Evolutionary conservation across 2,888 invertebrate species (phyloP), one percentile per base, ranked within the genome.

Genomic region (Rhagonycha fulva): DNA sequence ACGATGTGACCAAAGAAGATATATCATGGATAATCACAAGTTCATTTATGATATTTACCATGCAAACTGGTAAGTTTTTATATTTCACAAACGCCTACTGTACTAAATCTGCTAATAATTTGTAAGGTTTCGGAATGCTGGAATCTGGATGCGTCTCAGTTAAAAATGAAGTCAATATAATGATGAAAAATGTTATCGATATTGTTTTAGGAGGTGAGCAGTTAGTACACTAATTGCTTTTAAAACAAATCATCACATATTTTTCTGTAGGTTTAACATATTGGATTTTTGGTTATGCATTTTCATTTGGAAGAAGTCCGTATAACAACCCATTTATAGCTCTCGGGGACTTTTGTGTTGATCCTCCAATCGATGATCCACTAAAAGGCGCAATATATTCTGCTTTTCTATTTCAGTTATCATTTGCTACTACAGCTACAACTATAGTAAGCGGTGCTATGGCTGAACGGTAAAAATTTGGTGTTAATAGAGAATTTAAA

Each of bases 151-250:
- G 95, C 82, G 97, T 98, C 0, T 96, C 96, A 0, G 91, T 96
- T 71, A 96, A 97, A 88, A 98, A 98, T 85, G 97, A 98, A 89
- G 96, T 97, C 0, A 98, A 98, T 86, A 97, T 98, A 76, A 98
- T 98, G 98, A 96, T 98, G 94, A 98, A 98, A 87, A 98, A 98
- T 84, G 93, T 97, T 0, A 95, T 96, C 0, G 98, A 98, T 83
- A 96, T 98, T 70, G 95, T 96, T 0, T 90, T 98, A 19, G 98
- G 98, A 3, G 98, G 93, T 91, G 85, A 84, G 47, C 1, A 47
- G n/a, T n/a, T n/a, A n/a, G n/a, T 47, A 4, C 24, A 63, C 5
- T 24, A 63, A 3, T 3, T 0, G 2, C 9, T 61, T 23, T 70
- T 26, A 12, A 69, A 67, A 60, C 3, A 11, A 69, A 47, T 47